Evolutionary conservation across 2,888 invertebrate species (phyloP).

Genomic region (Leptopilina syphax): DNA sequence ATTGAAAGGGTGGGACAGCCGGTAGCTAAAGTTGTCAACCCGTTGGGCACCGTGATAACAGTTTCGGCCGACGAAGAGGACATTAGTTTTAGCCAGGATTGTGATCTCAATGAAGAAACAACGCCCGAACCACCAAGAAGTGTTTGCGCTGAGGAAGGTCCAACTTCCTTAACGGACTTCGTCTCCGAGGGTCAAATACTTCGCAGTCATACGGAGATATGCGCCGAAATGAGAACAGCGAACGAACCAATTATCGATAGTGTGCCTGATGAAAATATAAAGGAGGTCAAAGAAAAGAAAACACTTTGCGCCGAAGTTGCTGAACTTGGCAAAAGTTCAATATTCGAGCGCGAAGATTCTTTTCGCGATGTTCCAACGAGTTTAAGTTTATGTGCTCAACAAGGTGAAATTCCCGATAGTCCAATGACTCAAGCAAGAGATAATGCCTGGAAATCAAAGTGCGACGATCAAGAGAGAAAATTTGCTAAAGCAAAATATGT

Average conservation of each 20-base stretch:
- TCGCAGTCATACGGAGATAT: conserved; percentile 72
- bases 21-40: conserved; percentile 86
- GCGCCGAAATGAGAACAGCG: conserved; percentile 73
- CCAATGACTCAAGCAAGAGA: conserved; percentile 71
- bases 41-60: conserved; percentile 85
- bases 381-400: conserved; percentile 71
- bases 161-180: conserved; percentile 71
- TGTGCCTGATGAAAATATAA: conserved; percentile 70
- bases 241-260: conserved; percentile 72
- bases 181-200: conserved; percentile 67
- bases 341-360: conserved; percentile 69
- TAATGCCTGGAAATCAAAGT: conserved; percentile 63
- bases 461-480: conserved; percentile 53
- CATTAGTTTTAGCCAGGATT: conserved; percentile 69
- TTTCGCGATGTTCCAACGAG: conserved; percentile 72
- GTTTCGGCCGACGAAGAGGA: conserved; percentile 75
- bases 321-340: conserved; percentile 52
- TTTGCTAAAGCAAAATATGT: conserved; percentile 70
- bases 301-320: conserved; percentile 69
- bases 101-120: conserved; percentile 63
- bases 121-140: conserved; percentile 68
- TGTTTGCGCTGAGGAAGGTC: conserved; percentile 72
- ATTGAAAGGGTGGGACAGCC: conserved; percentile 77
- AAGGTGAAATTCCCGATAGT: conserved; percentile 73
- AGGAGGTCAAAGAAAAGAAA: conserved; percentile 68